These are phyloP conservation scores for Xenentodon cancila DNA, from an alignment of 2,797 vertebrate species.

Conservation along the genomic window DNA sequence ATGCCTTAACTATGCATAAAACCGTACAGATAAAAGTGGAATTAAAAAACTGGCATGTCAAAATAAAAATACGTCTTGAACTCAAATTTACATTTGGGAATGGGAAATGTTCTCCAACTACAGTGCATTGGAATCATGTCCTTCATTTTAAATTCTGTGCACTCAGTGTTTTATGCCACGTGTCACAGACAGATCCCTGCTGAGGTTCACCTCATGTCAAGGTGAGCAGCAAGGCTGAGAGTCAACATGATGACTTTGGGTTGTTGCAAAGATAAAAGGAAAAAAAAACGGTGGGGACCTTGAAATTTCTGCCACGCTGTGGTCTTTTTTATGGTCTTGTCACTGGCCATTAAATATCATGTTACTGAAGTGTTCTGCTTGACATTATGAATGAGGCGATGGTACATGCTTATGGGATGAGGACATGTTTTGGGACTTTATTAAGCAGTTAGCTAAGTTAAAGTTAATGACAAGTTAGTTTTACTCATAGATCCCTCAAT, in stretches of 20 bases:
- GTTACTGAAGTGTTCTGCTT: constrained; percentile 65
- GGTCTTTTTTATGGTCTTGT: constrained; percentile 57
- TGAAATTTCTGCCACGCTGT: constrained; percentile 45
- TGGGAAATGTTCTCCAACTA: constrained; percentile 23
- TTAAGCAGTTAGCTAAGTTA: constrained; percentile 52
- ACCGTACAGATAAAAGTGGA: constrained; percentile 1
- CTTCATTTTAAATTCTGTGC: constrained; percentile 45
- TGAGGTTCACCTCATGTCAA: constrained; percentile 52
- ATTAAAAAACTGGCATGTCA: constrained; percentile 21
- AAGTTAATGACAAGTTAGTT: constrained; percentile 63
- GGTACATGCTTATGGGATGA: constrained; percentile 42
- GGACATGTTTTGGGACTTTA: constrained; percentile 55
- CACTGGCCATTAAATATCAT: constrained; percentile 71
- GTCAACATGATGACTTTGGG: constrained; percentile 49
- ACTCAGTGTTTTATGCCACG: constrained; percentile 34
- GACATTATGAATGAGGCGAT: constrained; percentile 51
- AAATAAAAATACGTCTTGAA: constrained; percentile 32
- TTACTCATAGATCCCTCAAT: constrained; percentile 20
- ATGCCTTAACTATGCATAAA: constrained; percentile 1
- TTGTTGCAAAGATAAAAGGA: neutral
- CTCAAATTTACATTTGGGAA: constrained; percentile 35
- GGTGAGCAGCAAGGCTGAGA: constrained; percentile 51
- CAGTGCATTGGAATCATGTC: constrained; percentile 43
- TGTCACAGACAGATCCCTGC: constrained; percentile 43
- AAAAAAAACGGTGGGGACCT: constrained; percentile 7